Base-by-base conservation (phyloP, 1,140 invertebrate species). In the Delia radicum region DNA sequence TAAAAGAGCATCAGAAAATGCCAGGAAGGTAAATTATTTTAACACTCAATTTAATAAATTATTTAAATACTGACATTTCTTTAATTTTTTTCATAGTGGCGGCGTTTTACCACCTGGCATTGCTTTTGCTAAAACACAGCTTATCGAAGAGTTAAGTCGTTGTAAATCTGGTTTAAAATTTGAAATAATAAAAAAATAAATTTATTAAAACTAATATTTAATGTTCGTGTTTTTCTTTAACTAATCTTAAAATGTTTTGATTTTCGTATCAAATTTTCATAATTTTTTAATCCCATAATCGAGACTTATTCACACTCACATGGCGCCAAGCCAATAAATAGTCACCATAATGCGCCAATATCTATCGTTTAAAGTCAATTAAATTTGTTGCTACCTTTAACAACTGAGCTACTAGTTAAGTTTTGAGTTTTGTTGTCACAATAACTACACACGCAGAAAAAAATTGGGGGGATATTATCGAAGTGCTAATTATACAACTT, bases 1-100 rank as follows among this genome's bases (percentile, higher is more conserved):
- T 97, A 2, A 90, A 90, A 55, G 94, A 97, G 84, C 83, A 81
- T 48, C 87, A 93, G 42, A 92, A 92, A 79, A 89, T 96, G 87
- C 94, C 94, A 2, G 82, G 87, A 63, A 75, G 65, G 76, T 77
- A 77, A 46, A 24, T 13, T 10, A 8, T 6, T 62, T 24, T 18
- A 13, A n/a, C 29, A 3, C 7, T 67, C 26, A 29, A 13, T 28
- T 2, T 15, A 0, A 69, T 24, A 21, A 74, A 37, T 37, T 0
- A 29, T 26, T 33, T 4, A 42, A 42, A 29, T 65, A 31, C 67
- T 28, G 42, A 26, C 0, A 13, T 72, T 72, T n/a, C 3, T 7
- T 24, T 55, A 8, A 21, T 46, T 26, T 73, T 63, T 21, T 12
- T 26, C 21, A 29, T 28, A 87, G 86, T 21, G 79, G 79, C 27